Percentiles rank a stretch among this genome's conserved stretches.
Evolutionary conservation across 2,113 vertebrate genomes (phyloP).

Genomic region (Hippocampus comes): DNA sequence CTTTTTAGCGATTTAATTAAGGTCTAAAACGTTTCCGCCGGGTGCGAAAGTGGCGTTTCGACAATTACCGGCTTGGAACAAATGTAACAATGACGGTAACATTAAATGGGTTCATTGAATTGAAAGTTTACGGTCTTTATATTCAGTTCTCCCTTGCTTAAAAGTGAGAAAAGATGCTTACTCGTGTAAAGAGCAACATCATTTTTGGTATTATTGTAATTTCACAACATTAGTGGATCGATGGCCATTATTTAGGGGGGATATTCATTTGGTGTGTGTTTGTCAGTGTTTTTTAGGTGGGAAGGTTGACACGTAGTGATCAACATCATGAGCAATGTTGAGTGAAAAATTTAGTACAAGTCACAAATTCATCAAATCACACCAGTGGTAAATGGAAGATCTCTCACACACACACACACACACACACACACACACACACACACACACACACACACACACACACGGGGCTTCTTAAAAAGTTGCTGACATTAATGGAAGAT

Average conservation of each 20-base stretch:
- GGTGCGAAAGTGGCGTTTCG: conserved; percentile 30
- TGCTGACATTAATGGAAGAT: conserved; percentile 51
- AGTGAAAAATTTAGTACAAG: conserved; percentile 74
- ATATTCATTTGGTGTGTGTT: neutral
- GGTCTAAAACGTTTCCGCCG: conserved; percentile 22
- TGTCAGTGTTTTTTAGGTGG: neutral
- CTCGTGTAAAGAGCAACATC: conserved; percentile 18
- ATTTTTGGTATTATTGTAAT: conserved; percentile 13
- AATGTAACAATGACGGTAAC: conserved; percentile 5
- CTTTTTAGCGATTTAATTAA: conserved; percentile 57
- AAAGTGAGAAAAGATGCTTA: neutral
- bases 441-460: conserved; percentile 47
- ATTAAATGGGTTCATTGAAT: neutral
- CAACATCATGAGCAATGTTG: conserved; percentile 35
- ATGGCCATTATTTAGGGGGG: neutral
- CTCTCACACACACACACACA: conserved; percentile 26
- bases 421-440: conserved; percentile 45
- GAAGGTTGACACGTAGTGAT: conserved; percentile 56
- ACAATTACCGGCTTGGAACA: conserved; percentile 9
- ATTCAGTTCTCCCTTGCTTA: neutral
- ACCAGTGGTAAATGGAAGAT: conserved; percentile 48
- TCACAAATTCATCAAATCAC: conserved; percentile 71
- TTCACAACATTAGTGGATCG: neutral
- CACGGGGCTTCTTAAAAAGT: conserved; percentile 40
- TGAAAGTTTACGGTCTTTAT: too few relatives aligned